Percentiles rank a stretch among this genome's conserved stretches.
These are phyloP conservation scores for Harmothoe impar DNA, from an alignment of 2,888 invertebrate genomes.

Conservation along the genomic window DNA sequence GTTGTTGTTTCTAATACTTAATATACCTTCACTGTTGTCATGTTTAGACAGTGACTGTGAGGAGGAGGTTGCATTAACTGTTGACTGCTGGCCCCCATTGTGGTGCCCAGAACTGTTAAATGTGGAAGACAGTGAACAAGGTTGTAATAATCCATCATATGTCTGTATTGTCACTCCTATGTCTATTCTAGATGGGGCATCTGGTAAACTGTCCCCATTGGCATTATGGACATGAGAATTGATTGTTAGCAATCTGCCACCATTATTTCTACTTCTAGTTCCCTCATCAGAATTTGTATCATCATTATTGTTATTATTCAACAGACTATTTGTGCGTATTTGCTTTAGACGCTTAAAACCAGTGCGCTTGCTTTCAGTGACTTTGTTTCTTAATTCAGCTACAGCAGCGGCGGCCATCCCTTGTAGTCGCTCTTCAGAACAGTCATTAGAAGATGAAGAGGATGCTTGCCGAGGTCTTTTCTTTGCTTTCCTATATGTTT, in stretches of 20 bases:
- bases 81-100: neutral
- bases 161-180: neutral
- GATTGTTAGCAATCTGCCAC: neutral
- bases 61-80: neutral
- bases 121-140: neutral
- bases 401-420: slow-evolving; percentile 39
- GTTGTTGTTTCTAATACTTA: neutral
- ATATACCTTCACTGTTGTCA: neutral
- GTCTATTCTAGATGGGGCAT: neutral
- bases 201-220: neutral
- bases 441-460: slow-evolving; percentile 10
- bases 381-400: neutral
- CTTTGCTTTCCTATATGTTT: neutral
- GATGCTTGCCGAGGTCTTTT: neutral
- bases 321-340: slow-evolving; percentile 35
- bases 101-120: neutral
- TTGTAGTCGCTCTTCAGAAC: neutral
- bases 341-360: slow-evolving; percentile 18
- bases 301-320: neutral
- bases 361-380: neutral
- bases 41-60: neutral
- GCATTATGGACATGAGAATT: slow-evolving; percentile 26
- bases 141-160: neutral
- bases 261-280: neutral
- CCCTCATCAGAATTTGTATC: slow-evolving; percentile 8